Conservation (phyloP, 2,113 vertebrate genomes). For the Eudorcas thomsonii region DNA sequence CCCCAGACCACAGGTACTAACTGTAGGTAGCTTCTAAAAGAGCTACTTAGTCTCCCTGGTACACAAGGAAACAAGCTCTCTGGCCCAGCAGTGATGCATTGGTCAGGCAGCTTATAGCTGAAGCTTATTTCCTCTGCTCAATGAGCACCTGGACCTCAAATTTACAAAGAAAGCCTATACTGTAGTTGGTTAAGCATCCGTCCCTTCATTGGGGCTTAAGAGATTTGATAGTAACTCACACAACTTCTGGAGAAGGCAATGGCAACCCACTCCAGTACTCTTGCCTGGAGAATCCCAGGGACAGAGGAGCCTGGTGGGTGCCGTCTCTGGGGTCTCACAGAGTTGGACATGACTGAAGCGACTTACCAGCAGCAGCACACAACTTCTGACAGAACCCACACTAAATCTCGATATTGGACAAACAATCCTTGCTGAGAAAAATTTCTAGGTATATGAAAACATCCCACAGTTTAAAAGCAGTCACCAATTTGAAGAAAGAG, state of each 20-base stretch:
- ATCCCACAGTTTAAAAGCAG: neutral
- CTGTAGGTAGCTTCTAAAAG: neutral
- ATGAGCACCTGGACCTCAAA: neutral
- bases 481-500: neutral
- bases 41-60: neutral
- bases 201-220: neutral
- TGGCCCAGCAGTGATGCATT: neutral
- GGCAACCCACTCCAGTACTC: no score
- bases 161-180: neutral
- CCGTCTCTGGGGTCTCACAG: no score
- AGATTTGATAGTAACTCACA: neutral
- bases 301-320: no score
- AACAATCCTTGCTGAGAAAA: neutral
- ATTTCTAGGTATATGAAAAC: neutral
- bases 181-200: neutral
- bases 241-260: neutral
- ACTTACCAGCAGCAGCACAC: neutral
- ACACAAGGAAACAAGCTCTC: neutral
- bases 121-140: neutral
- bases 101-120: neutral
- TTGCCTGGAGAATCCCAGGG: no score
- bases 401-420: neutral
- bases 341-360: no score
- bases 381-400: slow-evolving; percentile 16
- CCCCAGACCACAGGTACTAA: slow-evolving; percentile 10